Base-by-base conservation (phyloP, 2,113 vertebrate species). In the Erythrolamprus reginae region DNA sequence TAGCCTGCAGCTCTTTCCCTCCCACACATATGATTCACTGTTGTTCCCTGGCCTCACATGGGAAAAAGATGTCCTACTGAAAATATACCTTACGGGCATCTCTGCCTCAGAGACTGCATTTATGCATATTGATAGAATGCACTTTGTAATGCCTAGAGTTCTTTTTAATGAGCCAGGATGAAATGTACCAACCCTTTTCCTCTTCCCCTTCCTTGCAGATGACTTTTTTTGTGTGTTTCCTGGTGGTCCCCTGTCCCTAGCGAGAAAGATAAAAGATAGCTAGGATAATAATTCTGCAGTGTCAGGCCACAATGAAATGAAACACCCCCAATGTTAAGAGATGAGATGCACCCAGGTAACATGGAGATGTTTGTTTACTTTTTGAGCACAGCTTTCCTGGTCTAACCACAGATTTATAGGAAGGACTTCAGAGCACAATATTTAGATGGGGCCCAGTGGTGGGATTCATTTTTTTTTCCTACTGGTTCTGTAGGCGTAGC, bases 101-200 rank as follows among this genome's bases (percentile, higher is more conserved):
- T 97, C 95, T 97, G 97, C 97, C 97, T 98, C 96, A 96, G 96
- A 98, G 97, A 96, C 94, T 97, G 95, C 95, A 90, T 97, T 97
- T 97, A 97, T 97, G 97, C 97, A 97, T 97, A 97, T 97, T 97
- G 97, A 98, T 97, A 97, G 97, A 95, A 94, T 96, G 96, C 95
- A 96, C 97, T 97, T 97, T 96, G 96, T 97, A 96, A 95, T 94
- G 97, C 97, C 97, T 96, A 95, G 95, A 97, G 97, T 97, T 97
- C 96, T 97, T 98, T 96, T 97, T 97, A 97, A 97, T 94, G 93
- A 97, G 97, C 94, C 95, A 95, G 93, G 94, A 95, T 97, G 95
- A 96, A 97, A 96, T 95, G 96, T 93, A 96, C 96, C 96, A 96
- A 96, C 94, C 95, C 96, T 95, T 96, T 97, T 96, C 94, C 95